Conservation (phyloP, 2,888 invertebrate species). For the Melanostoma mellinum region DNA sequence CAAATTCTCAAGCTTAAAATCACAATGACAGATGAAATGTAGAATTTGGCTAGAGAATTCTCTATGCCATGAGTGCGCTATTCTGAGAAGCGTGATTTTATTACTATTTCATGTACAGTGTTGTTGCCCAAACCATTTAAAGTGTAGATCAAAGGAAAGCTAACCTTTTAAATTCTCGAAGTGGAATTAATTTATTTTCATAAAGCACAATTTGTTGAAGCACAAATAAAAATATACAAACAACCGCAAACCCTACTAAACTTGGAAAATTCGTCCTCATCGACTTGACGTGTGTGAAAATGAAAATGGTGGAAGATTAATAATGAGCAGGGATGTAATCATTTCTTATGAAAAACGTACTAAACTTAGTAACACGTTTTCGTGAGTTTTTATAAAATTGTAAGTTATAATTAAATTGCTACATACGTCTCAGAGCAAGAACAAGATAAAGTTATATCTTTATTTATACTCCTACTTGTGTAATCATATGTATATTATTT, state of each 20-base stretch:
- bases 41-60: slow-evolving; percentile 37
- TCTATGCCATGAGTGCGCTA: slow-evolving; percentile 45
- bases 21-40: slow-evolving; percentile 57
- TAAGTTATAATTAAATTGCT: background rate
- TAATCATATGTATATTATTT: too few relatives aligned
- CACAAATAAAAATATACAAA: slow-evolving; percentile 68
- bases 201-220: slow-evolving; percentile 37
- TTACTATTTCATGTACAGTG: background rate
- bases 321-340: slow-evolving; percentile 42
- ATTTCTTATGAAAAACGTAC: slow-evolving; percentile 12
- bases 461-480: too few relatives aligned
- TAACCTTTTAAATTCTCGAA: slow-evolving; percentile 59
- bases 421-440: too few relatives aligned
- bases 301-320: slow-evolving; percentile 73
- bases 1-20: slow-evolving; percentile 28
- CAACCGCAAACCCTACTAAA: slow-evolving; percentile 57
- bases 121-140: background rate
- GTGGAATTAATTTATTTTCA: slow-evolving; percentile 13
- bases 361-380: slow-evolving; percentile 8
- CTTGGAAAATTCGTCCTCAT: slow-evolving; percentile 68
- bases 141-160: slow-evolving; percentile 8
- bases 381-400: background rate
- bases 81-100: slow-evolving; percentile 12
- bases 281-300: slow-evolving; percentile 73
- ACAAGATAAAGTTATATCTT: too few relatives aligned